Base-by-base conservation (phyloP, 2,113 vertebrate genomes). In the Hemichromis elongatus region DNA sequence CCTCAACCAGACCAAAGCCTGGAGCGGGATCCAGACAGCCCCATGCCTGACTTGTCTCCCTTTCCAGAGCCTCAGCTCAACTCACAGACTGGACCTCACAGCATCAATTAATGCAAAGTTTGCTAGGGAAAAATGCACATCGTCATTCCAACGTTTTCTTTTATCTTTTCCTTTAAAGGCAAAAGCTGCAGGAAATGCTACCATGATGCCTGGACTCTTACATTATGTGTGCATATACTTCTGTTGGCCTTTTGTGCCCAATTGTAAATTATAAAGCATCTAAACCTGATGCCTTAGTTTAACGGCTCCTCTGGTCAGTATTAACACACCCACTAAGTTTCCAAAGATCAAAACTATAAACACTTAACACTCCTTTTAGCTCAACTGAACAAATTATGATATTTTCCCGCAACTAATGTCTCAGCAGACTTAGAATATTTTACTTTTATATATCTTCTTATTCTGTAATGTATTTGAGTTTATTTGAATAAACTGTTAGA, bases 41-140 rank as follows among this genome's bases (percentile, higher is more conserved):
- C 94, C 1, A 53, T 87, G 90, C 81, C 75, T 7, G 83, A 88
- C 55, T 77, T 61, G 3, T 77, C 53, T 84, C 88, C 93, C 4
- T 55, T 93, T 24, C n/a, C 87, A 47, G 95, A 94, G 87, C 93
- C 94, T 86, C 96, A 96, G 12, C 96, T 95, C 7, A 96, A 96
- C 80, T 96, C 97, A 30, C 96, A 96, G 89, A 97, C 96, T 5
- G 81, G 75, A 91, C 91, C 92, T 94, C 95, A 96, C 92, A 95
- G 94, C 94, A 96, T 97, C 93, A 94, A 95, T 92, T 96, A 89
- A 94, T 19, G 61, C 83, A 73, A 54, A 84, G 47, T 57, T 30
- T 24, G 16, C 50, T 37, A 56, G 28, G 11, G 7, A 42, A 19
- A 83, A 63, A 37, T 35, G 9, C 33, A 26, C 70, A 18, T 19